Base-by-base conservation (phyloP, 2,888 invertebrate species). In the Oligia strigilis region DNA sequence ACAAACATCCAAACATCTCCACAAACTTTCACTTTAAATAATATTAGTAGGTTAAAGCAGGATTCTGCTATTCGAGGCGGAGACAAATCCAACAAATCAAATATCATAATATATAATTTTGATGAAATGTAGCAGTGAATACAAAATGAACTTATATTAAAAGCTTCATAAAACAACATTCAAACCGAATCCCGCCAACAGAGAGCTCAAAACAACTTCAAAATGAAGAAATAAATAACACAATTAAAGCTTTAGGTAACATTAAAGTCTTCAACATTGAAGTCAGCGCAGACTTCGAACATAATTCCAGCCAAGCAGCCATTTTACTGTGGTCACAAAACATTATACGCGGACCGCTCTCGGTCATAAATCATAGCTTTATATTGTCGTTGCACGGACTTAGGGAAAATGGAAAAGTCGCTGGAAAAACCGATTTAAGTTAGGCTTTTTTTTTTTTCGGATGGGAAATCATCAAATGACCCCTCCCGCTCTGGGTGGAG, bases 311-410 rank as follows among this genome's bases (percentile, higher is more conserved):
- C 43, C 29, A 74, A 70, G 64, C 79, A 55, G 71, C 73, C 74
- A 84, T 80, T 84, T 85, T 84, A 69, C 64, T 72, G 85, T 43
- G 86, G 87, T 72, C 76, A 74, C 87, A 87, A 80, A 85, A 87
- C 85, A 74, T 87, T 77, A 87, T 80, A 62, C 74, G 71, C 49
- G 76, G 66, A 40, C 62, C 72, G 76, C 40, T 43, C 13, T 0
- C n/a, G 55, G 13, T 62, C 87, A 74, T 85, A 87, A 85, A 87
- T 87, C 85, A 84, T n/a, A 43, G 76, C 36, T 87, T 78, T 69
- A 75, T 70, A 74, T 67, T 71, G 36, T 49, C 13, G 13, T 2
- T 23, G 13, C 73, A 69, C 58, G 13, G 76, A 87, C 23, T 52
- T 80, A 84, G 29, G 14, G 36, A n/a, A 69, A 74, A 64, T 77